These are phyloP conservation scores for Apodemia mormo DNA, from an alignment of 2,888 invertebrate species.

Conservation along the genomic window DNA sequence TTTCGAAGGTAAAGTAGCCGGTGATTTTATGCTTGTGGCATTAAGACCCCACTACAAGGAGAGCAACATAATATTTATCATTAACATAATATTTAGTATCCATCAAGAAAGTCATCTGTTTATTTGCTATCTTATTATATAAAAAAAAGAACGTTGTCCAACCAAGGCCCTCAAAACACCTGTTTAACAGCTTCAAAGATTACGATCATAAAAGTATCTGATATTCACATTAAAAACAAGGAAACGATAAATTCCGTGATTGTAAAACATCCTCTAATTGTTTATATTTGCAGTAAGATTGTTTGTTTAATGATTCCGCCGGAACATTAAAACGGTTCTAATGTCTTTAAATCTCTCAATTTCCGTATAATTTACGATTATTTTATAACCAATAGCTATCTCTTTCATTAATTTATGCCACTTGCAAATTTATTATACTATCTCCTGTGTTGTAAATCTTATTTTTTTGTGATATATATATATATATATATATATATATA, in stretches of 20 bases:
- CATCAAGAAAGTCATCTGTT: too few species aligned
- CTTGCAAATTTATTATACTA: neutral
- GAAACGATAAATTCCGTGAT: neutral
- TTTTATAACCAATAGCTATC: conserved; percentile 3
- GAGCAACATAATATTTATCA: too few species aligned
- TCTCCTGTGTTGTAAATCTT: neutral
- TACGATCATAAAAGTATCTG: neutral
- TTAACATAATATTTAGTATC: too few species aligned
- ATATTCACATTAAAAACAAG: neutral
- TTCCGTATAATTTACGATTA: neutral
- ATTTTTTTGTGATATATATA: too few species aligned
- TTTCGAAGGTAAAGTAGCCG: too few species aligned
- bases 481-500: too few species aligned
- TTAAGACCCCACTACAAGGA: too few species aligned
- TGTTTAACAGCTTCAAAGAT: neutral
- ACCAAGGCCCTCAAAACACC: neutral
- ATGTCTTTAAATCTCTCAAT: conserved; percentile 12
- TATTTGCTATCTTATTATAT: too few species aligned
- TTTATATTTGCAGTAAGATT: conserved; percentile 5
- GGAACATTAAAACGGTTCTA: conserved; percentile 8
- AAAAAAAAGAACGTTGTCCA: too few species aligned
- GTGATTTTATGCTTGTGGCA: too few species aligned
- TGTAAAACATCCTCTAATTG: conserved; percentile 14
- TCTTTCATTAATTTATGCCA: too few species aligned
- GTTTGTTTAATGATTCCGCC: conserved; percentile 1